These are phyloP conservation scores for Mamestra configurata DNA, from an alignment of 1,140 invertebrate genomes.

Conservation along the genomic window DNA sequence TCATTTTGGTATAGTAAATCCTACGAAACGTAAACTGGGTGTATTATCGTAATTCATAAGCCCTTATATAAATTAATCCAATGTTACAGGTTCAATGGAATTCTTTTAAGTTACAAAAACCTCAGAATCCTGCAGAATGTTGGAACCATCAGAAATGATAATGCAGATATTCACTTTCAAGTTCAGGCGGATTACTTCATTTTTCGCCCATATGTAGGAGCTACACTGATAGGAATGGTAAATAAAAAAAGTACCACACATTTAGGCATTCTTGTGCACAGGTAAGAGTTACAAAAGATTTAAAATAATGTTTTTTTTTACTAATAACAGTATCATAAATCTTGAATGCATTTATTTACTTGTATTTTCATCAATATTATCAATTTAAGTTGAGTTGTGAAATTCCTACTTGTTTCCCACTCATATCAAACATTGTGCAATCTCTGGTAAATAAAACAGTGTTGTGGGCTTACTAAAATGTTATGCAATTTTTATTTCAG, in stretches of 20 bases:
- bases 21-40: too few species aligned
- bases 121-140: conserved; percentile 88
- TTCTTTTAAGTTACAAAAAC: conserved; percentile 90
- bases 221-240: conserved; percentile 88
- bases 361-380: neutral
- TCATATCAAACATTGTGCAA: conserved; percentile 3
- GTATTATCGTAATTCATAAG: too few species aligned
- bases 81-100: conserved; percentile 88
- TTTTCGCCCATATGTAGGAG: conserved; percentile 87
- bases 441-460: neutral
- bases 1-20: neutral
- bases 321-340: too few species aligned
- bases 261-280: conserved; percentile 90
- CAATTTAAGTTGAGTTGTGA: too few species aligned
- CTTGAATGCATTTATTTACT: neutral
- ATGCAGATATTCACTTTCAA: conserved; percentile 89
- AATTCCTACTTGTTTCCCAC: neutral
- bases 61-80: neutral
- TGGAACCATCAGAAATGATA: conserved; percentile 88
- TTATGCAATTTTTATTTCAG: conserved; percentile 62
- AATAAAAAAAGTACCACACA: conserved; percentile 90
- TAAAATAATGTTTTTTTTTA: too few species aligned
- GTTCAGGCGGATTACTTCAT: conserved; percentile 91
- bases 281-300: conserved; percentile 65
- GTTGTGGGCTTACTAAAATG: neutral